Conservation (phyloP, 2,113 vertebrate genomes). For the Tetrax tetrax region DNA sequence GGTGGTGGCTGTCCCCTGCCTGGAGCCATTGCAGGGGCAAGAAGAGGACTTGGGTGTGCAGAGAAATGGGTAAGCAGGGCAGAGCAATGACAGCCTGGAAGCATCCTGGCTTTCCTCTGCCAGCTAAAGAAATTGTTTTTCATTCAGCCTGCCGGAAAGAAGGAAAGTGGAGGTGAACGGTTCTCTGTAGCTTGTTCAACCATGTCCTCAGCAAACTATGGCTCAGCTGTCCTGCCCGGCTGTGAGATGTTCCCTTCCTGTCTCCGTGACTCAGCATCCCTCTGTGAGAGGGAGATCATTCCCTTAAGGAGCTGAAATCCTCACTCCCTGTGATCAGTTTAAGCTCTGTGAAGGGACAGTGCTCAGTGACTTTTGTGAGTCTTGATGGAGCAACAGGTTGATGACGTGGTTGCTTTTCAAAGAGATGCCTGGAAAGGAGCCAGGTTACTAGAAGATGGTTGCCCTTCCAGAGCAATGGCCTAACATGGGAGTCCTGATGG, state of each 20-base stretch:
- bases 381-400: background rate
- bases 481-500: background rate
- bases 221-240: background rate
- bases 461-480: background rate
- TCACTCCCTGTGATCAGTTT: background rate
- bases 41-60: background rate
- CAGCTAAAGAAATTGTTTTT: background rate
- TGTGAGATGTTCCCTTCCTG: background rate
- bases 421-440: background rate
- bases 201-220: background rate
- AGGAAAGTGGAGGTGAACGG: background rate
- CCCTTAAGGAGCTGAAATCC: background rate
- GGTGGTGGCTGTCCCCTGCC: background rate
- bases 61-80: background rate
- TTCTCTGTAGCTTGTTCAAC: background rate
- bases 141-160: background rate
- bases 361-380: fast-evolving
- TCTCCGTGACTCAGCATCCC: fast-evolving
- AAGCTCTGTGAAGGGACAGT: fast-evolving
- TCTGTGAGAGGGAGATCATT: background rate
- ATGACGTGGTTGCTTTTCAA: background rate
- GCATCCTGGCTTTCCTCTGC: background rate
- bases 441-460: background rate
- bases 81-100: background rate
- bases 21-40: background rate